Evolutionary conservation across 1,140 invertebrate species (phyloP).

Genomic region (Teleopsis dalmanni): DNA sequence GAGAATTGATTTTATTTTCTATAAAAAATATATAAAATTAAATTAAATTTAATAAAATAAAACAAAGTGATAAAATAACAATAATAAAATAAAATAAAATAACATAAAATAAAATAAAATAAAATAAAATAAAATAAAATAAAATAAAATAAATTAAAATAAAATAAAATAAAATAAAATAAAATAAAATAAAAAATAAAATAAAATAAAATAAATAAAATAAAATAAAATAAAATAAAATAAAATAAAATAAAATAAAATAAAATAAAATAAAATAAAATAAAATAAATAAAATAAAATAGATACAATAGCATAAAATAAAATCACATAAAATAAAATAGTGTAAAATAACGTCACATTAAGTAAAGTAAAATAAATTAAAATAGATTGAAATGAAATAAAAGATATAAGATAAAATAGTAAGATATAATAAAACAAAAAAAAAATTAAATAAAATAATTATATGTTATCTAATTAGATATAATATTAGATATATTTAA

Average conservation of each 20-base stretch:
- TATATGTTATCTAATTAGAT: too few species aligned
- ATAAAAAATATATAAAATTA: too few species aligned
- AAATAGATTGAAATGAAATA: background rate
- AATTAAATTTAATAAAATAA: too few species aligned
- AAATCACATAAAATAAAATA: too few species aligned
- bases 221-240: background rate
- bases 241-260: background rate
- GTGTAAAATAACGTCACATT: too few species aligned
- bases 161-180: background rate
- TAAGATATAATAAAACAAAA: background rate
- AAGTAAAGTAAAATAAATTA: conserved; percentile 1
- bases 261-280: background rate
- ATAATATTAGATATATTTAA: too few species aligned
- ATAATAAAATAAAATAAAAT: too few species aligned
- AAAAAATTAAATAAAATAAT: too few species aligned
- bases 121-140: background rate
- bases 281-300: background rate
- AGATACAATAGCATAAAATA: too few species aligned
- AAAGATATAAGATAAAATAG: background rate
- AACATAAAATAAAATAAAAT: background rate
- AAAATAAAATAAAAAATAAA: background rate
- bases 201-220: background rate
- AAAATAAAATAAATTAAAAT: background rate
- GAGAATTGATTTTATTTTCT: too few species aligned
- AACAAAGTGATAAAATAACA: too few species aligned